Conservation (phyloP, 2,888 invertebrate genomes). For the Trissolcus brochymenae region DNA sequence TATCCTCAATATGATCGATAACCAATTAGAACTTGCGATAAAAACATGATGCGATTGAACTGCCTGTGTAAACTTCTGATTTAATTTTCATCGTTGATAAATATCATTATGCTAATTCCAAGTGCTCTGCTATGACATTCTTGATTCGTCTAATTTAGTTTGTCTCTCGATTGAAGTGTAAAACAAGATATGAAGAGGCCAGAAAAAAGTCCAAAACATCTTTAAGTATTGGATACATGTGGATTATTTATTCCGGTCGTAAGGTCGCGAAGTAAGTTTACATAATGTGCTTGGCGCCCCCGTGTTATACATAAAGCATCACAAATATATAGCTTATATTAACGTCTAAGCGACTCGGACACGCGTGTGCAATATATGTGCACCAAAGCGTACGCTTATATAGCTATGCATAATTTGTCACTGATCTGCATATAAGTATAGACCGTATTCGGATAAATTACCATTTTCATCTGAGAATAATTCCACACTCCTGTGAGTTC, state of each 20-base stretch:
- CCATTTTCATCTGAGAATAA: slow-evolving; percentile 43
- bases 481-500: slow-evolving; percentile 25
- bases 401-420: slow-evolving; percentile 25
- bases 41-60: no score
- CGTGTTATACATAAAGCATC: slow-evolving; percentile 46
- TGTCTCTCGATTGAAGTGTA: no score
- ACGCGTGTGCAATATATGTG: slow-evolving; percentile 12
- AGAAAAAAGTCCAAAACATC: slow-evolving; percentile 1
- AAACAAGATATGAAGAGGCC: no score
- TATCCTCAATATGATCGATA: no score
- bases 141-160: no score
- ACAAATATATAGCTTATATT: slow-evolving; percentile 38
- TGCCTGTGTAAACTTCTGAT: no score
- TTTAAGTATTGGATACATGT: slow-evolving; percentile 44
- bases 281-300: slow-evolving; percentile 42
- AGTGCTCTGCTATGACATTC: no score
- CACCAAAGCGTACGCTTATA: slow-evolving; percentile 26
- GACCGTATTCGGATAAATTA: slow-evolving; percentile 29
- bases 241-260: slow-evolving; percentile 52
- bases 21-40: no score
- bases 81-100: no score
- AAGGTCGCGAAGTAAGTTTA: slow-evolving; percentile 48
- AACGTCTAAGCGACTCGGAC: slow-evolving; percentile 21
- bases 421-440: slow-evolving; percentile 29
- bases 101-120: no score